Base-by-base conservation (phyloP, 2,113 vertebrate genomes). In the Gavia stellata region DNA sequence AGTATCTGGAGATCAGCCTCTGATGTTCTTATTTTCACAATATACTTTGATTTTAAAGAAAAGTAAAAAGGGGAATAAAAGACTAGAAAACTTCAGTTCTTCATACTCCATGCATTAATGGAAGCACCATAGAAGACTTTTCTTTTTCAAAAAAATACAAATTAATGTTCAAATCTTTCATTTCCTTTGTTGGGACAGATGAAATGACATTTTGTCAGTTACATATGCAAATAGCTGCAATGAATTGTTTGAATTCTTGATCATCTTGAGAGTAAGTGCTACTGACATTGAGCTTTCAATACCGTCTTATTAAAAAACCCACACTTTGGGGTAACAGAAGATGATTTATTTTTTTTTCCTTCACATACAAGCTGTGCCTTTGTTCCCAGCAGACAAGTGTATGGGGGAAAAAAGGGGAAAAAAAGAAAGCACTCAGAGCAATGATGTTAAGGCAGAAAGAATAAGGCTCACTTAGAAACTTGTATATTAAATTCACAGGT, bases 11-110 rank as follows among this genome's bases (percentile, higher is more conserved):
- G 88, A 94, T 83, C 63, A 86, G 68, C 31, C 40, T 83, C 47
- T 84, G 82, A 96, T 71, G 42, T 78, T 93, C 45, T 78, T 92
- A 92, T 96, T 95, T 92, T 95, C 82, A 67, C 67, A 81, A 86
- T 88, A 88, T 67, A 83, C 42, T 63, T 88, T 74, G 62, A 83
- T 71, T 77, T 20, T 11, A 14, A 49, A 55, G 24, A 66, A 12
- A 38, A 31, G 16, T 0, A 3, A 70, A 62, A 93, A 68, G 23
- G 5, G 50, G 58, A 86, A 93, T 59, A 78, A 92, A 93, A 78
- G 23, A 10, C 63, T 63, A n/a, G 38, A 28, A 92, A 89, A 81
- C 40, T 52, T 86, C 74, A 86, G 42, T 82, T 70, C 21, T 73
- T 93, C 29, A 7, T 90, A 86, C 73, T 86, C 68, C 2, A 4